These are phyloP conservation scores for Gymnothorax reevesii DNA, from an alignment of 2,797 vertebrate species.

Conservation along the genomic window DNA sequence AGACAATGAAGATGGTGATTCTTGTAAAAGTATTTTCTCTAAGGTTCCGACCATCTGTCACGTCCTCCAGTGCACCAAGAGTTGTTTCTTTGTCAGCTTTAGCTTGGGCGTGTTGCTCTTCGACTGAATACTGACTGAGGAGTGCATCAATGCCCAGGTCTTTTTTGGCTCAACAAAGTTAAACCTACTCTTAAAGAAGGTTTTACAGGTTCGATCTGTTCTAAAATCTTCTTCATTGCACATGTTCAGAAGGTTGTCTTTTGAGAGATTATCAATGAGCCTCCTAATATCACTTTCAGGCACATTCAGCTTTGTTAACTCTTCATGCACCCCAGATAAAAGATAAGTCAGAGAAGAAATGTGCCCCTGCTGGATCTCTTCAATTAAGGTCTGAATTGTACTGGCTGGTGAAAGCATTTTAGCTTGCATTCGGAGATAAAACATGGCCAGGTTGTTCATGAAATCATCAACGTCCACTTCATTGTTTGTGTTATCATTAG, in stretches of 20 bases:
- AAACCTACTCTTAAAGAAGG: background rate
- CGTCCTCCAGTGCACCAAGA: too few species aligned
- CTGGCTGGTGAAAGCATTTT: constrained; percentile 13
- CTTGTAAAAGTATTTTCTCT: too few species aligned
- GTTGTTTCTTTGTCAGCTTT: too few species aligned
- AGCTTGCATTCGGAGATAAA: constrained; percentile 7
- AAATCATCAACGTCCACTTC: background rate
- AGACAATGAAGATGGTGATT: too few species aligned
- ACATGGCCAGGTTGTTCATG: constrained; percentile 6
- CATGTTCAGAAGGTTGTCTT: constrained; percentile 5
- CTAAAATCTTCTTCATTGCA: background rate
- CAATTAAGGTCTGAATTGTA: constrained; percentile 13
- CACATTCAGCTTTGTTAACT: constrained; percentile 9
- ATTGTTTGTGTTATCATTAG: background rate
- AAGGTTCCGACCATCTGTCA: too few species aligned
- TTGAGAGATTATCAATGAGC: background rate
- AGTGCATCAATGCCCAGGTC: background rate
- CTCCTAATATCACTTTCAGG: background rate
- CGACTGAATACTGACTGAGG: background rate
- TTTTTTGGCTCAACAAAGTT: background rate
- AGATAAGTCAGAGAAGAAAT: background rate
- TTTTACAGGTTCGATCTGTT: too few species aligned
- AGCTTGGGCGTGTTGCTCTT: background rate
- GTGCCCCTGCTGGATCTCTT: background rate
- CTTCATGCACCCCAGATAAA: constrained; percentile 3